phyloP scores from a whole-genome alignment of 2,888 invertebrate genomes.

The Hemithea aestivaria region DNA sequence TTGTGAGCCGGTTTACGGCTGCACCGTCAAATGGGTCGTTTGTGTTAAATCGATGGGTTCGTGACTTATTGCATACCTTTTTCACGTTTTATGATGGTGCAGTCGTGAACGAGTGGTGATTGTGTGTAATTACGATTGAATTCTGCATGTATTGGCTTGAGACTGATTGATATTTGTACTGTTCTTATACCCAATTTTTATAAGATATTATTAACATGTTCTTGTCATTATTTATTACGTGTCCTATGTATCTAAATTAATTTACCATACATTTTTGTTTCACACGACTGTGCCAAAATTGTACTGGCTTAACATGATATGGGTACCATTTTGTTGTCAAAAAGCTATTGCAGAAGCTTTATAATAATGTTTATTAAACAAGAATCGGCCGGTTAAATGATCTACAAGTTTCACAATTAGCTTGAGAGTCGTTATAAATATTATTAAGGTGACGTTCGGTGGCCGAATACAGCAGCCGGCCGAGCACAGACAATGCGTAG shows the following conservation, averaged over 20 bases:
- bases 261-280: constrained; percentile 11
- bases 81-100: constrained; percentile 7
- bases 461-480: too few species aligned
- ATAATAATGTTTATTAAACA: too few species aligned
- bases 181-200: constrained; percentile 48
- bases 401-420: too few species aligned
- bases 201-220: constrained; percentile 35
- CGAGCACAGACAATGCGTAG: too few species aligned
- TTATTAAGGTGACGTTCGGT: too few species aligned
- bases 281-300: constrained; percentile 41
- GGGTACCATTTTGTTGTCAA: constrained; percentile 1
- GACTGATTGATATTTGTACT: constrained; percentile 67
- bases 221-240: constrained; percentile 37
- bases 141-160: constrained; percentile 62
- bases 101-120: constrained; percentile 32
- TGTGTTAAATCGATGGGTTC: constrained; percentile 17
- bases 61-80: constrained; percentile 1
- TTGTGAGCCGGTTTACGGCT: constrained; percentile 38
- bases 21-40: constrained; percentile 29
- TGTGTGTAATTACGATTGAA: constrained; percentile 45
- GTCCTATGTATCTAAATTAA: constrained; percentile 20
- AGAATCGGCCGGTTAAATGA: too few species aligned
- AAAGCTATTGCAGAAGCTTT: not conserved
- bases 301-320: constrained; percentile 28
- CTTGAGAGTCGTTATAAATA: not conserved